phyloP scores from a whole-genome alignment of 2,888 invertebrate genomes.

The Erpobdella octoculata region DNA sequence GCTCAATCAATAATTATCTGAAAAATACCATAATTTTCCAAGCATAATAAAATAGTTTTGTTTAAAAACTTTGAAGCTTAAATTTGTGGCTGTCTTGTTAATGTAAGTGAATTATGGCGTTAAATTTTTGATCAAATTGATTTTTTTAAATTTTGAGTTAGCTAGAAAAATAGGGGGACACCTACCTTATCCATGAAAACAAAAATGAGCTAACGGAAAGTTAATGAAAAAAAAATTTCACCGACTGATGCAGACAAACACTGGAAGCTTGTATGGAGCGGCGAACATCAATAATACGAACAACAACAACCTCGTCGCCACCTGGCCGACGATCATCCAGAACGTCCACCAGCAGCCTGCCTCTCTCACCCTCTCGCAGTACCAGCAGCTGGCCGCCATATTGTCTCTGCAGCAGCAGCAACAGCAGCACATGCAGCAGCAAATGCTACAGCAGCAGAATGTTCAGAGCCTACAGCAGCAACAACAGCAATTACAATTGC shows the following conservation, averaged over 20 bases:
- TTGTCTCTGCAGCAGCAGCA: slow-evolving; percentile 41
- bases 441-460: slow-evolving; percentile 44
- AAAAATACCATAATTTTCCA: no score
- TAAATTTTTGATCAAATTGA: no score
- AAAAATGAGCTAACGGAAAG: no score
- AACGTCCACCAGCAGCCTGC: slow-evolving; percentile 25
- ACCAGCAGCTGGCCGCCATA: slow-evolving; percentile 25
- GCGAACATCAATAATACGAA: slow-evolving; percentile 2
- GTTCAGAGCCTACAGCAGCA: slow-evolving; percentile 45
- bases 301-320: slow-evolving; percentile 21
- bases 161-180: no score
- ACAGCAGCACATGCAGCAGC: slow-evolving; percentile 40
- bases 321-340: slow-evolving; percentile 28
- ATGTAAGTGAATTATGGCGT: no score
- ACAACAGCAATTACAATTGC: not conserved
- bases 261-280: not conserved
- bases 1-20: no score
- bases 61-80: no score
- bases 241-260: slow-evolving; percentile 2
- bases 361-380: slow-evolving; percentile 21
- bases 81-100: no score
- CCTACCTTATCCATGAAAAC: no score
- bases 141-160: no score
- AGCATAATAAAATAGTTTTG: no score
- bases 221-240: no score